These are phyloP conservation scores for Parauchenoglanis ngamensis DNA, from an alignment of 2,797 vertebrate genomes.

Conservation along the genomic window DNA sequence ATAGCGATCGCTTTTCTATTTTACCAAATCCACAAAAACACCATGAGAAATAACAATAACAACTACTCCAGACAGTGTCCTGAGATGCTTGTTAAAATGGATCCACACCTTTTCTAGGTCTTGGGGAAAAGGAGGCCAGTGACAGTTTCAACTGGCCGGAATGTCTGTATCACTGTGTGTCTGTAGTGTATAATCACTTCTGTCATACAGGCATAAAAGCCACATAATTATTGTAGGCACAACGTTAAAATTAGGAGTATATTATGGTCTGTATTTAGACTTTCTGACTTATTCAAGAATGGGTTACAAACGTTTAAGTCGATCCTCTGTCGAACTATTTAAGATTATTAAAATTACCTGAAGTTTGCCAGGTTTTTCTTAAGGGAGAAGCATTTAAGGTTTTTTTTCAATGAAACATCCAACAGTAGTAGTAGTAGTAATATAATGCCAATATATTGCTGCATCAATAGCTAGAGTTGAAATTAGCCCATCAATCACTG, in stretches of 20 bases:
- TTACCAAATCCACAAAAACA: background rate
- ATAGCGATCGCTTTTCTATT: background rate
- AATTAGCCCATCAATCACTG: background rate
- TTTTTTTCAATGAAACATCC: background rate
- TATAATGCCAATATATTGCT: background rate
- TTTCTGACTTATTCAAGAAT: background rate
- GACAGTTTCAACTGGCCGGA: background rate
- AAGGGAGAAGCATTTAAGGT: background rate
- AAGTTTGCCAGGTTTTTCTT: background rate
- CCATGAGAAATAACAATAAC: background rate
- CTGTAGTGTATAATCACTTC: background rate
- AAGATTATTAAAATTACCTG: background rate
- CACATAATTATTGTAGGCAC: background rate
- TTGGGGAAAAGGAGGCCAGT: background rate
- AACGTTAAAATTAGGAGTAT: background rate
- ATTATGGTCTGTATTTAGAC: background rate
- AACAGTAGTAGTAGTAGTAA: background rate
- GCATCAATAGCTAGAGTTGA: background rate
- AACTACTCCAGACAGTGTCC: background rate
- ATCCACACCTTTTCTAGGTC: background rate
- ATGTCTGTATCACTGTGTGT: background rate
- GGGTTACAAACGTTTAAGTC: background rate
- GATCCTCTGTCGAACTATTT: background rate
- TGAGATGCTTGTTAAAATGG: conserved; percentile 1
- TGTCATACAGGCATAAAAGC: background rate